Evolutionary conservation across 2,797 vertebrate genomes (phyloP), one percentile per base, ranked within the genome.

Genomic region (Labroides dimidiatus): DNA sequence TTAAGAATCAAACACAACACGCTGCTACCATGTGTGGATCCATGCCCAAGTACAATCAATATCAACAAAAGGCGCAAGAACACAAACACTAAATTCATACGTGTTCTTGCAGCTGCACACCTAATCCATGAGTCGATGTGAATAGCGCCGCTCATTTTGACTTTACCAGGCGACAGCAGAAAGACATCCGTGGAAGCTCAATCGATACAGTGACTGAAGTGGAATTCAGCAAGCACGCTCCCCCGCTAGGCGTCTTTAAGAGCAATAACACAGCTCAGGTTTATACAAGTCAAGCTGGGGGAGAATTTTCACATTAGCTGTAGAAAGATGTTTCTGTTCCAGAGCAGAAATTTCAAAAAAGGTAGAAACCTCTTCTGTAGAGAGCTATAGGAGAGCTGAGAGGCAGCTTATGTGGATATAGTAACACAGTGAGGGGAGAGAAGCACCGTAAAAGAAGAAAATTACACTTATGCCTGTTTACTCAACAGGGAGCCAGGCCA

Each of bases 81-180:
- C 62, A 85, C 79, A 82, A 77, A 82, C 72, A 74, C 56, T 20
- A 63, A 77, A 71, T 61, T 65, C 52, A 72, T 59, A 51, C 39
- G 27, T 75, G 78, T 81, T 44, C 77, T 81, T 81, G 80, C 72
- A 63, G 80, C 64, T 44, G 72, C 54, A 68, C 36, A 53, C 69
- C 74, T 81, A 81, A 86, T 81, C 77, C 60, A 17, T 57, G 50
- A 54, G 66, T 89, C 85, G 39, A 86, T 85, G 69, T 62, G 60
- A 84, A 87, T 85, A 75, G 63, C 77, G 20, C 56, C 36, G 39
- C 70, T 77, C 82, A 79, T 65, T 74, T 74, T 58, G 78, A 87
- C 78, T 83, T 60, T 72, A 79, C 66, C 57, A 52, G 72, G 75
- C 55, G 11, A 53, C n/a, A 37, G 52, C 65, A 78, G 69, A 78